Evolutionary conservation across 2,888 invertebrate species (phyloP).

Genomic region (Xylota segnis): DNA sequence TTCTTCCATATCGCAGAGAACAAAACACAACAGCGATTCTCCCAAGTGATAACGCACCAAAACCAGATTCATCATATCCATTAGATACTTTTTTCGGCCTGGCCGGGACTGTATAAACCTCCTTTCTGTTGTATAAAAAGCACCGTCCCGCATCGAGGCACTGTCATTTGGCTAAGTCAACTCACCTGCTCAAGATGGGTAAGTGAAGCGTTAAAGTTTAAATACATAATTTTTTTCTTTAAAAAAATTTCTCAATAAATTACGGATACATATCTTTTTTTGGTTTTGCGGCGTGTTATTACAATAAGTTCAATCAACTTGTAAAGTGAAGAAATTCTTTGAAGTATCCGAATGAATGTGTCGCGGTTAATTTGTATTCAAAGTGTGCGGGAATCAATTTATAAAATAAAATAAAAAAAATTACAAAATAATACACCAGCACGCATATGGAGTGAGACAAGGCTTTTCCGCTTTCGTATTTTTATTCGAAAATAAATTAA

Average conservation of each 20-base stretch:
- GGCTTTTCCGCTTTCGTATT: constrained; percentile 60
- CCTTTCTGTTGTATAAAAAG: constrained; percentile 73
- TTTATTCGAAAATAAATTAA: not conserved
- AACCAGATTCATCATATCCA: constrained; percentile 64
- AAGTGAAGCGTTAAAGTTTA: constrained; percentile 49
- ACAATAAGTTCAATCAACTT: constrained; percentile 70
- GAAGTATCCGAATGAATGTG: constrained; percentile 36
- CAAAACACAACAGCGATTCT: constrained; percentile 40
- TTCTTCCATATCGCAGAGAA: constrained; percentile 27
- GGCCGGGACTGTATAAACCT: constrained; percentile 22
- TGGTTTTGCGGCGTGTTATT: constrained; percentile 29
- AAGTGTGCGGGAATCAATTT: constrained; percentile 50
- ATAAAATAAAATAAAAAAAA: constrained; percentile 21
- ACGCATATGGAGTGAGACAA: constrained; percentile 34
- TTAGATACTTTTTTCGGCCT: constrained; percentile 26
- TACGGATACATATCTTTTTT: constrained; percentile 11
- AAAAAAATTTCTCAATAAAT: not conserved
- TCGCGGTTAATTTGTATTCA: constrained; percentile 61
- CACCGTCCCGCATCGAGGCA: constrained; percentile 50
- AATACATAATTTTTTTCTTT: constrained; percentile 13
- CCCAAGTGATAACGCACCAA: constrained; percentile 60
- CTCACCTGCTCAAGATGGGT: constrained; percentile 76
- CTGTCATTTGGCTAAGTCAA: constrained; percentile 73
- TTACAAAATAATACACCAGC: constrained; percentile 26
- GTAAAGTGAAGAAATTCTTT: constrained; percentile 47